Evolutionary conservation across 2,888 invertebrate species (phyloP), one percentile per base, ranked within the genome.

Genomic region (Melanotus villosus): DNA sequence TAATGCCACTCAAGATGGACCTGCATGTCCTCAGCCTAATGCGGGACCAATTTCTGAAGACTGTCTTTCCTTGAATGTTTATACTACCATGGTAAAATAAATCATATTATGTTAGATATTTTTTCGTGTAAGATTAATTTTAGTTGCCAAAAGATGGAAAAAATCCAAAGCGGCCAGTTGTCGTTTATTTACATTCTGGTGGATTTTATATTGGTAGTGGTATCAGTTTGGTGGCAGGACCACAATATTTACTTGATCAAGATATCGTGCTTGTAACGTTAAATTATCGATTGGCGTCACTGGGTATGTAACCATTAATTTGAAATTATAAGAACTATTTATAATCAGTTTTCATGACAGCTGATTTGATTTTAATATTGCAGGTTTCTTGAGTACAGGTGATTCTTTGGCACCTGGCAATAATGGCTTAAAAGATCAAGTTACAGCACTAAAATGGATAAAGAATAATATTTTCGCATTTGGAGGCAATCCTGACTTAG

Each of bases 341-440:
- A 5, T n/a, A 34, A n/a, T n/a, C n/a, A n/a, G n/a, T n/a, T n/a
- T n/a, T n/a, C n/a, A n/a, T n/a, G n/a, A n/a, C n/a, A n/a, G n/a
- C n/a, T n/a, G 6, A 21, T 45, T 10, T 19, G 1, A n/a, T n/a
- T 21, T 3, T 21, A 4, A 10, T n/a, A 12, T 60, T 70, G 65
- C 64, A 80, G 85, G 85, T 26, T 84, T 84, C 56, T 63, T 84
- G 2, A 89, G 90, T 73, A 91, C 91, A 0, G 92, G 91, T 0
- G 91, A 91, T 52, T 84, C 86, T 38, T 84, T 88, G 43, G 90
- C 90, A 0, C 89, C 91, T 0, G 92, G 92, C 1, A 93, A 93
- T 80, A 87, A 89, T 74, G 92, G 91, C 0, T 82, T 91, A 41
- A 92, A 92, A 79, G 92, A 93, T 81, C 92, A 92, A 82, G 91